phyloP scores from a whole-genome alignment of 2,888 invertebrate genomes.

The Onthophagus sagittarius region DNA sequence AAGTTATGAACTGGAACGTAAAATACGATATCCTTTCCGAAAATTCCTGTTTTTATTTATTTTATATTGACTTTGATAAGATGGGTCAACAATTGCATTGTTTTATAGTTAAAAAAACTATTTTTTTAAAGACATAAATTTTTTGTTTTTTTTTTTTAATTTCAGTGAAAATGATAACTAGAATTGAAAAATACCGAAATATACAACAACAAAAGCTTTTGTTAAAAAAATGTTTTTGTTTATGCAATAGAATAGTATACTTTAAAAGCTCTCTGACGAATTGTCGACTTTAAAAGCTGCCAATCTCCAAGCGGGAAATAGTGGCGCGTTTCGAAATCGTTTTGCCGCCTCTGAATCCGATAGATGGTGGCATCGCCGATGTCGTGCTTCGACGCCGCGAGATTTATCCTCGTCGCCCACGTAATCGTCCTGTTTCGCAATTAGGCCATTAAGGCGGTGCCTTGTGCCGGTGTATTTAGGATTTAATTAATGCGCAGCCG shows the following conservation, averaged over 20 bases:
- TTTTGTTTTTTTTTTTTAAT: too few relatives aligned
- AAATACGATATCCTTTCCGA: not conserved
- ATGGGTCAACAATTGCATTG: too few relatives aligned
- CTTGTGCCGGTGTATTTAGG: slow-evolving; percentile 27
- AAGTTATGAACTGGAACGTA: not conserved
- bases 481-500: slow-evolving; percentile 30
- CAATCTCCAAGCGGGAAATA: not conserved
- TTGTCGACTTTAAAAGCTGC: not conserved
- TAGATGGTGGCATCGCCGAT: not conserved
- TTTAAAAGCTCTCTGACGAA: not conserved
- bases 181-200: too few relatives aligned
- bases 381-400: not conserved
- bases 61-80: too few relatives aligned
- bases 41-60: not conserved
- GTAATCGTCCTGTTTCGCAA: slow-evolving; percentile 24
- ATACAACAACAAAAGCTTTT: too few relatives aligned
- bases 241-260: not conserved
- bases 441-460: slow-evolving; percentile 31
- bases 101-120: too few relatives aligned
- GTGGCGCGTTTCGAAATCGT: not conserved
- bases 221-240: not conserved
- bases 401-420: not conserved
- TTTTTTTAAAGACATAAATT: too few relatives aligned
- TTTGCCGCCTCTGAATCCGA: not conserved
- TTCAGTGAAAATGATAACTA: too few relatives aligned